Conservation (phyloP, 2,888 invertebrate species). For the Eurois occulta region DNA sequence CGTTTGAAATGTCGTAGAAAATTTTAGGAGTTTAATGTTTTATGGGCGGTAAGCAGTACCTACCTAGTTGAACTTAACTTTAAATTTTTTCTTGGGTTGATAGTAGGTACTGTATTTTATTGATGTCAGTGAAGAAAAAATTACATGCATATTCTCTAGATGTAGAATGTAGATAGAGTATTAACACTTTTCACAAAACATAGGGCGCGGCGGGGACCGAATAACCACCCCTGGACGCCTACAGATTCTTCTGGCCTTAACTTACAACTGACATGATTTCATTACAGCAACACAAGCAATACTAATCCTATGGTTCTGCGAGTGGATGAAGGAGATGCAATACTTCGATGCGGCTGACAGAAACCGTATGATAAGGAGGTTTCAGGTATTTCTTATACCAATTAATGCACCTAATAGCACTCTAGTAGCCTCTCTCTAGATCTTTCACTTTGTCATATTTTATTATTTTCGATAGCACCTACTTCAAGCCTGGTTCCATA, state of each 20-base stretch:
- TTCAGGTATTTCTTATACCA: conserved; percentile 73
- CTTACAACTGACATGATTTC: neutral
- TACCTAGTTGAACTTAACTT: too few relatives aligned
- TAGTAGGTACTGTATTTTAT: too few relatives aligned
- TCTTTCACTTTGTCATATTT: neutral
- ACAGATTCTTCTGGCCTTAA: neutral
- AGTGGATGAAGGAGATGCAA: conserved; percentile 89
- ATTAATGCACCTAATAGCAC: neutral
- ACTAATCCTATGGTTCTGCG: conserved; percentile 86
- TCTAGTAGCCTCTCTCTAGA: neutral
- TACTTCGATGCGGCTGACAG: conserved; percentile 86
- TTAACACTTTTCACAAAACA: neutral
- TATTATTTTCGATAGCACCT: neutral
- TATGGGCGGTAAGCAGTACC: too few relatives aligned
- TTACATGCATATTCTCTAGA: too few relatives aligned
- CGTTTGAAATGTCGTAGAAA: too few relatives aligned
- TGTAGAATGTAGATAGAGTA: too few relatives aligned
- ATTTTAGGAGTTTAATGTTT: too few relatives aligned
- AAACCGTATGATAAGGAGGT: conserved; percentile 82
- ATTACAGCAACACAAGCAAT: conserved; percentile 82
- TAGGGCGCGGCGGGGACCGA: neutral
- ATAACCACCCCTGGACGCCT: neutral
- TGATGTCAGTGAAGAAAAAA: too few relatives aligned
- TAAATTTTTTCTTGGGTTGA: too few relatives aligned
- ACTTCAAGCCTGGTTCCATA: neutral